Evolutionary conservation across 2,113 vertebrate species (phyloP).

Genomic region (Taurulus bubalis): DNA sequence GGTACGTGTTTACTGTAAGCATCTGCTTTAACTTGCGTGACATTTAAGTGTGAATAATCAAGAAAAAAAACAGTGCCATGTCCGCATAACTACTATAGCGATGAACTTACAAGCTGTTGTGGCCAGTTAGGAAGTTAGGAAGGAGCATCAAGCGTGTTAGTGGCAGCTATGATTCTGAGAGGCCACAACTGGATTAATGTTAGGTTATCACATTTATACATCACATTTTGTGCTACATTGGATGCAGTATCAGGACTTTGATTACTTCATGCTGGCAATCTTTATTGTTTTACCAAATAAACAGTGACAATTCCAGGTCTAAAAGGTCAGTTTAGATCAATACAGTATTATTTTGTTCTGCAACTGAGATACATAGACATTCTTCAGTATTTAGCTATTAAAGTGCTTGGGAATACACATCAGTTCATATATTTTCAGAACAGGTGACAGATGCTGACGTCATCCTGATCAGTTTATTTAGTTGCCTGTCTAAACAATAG

Average conservation of each 20-base stretch:
- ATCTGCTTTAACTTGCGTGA: neutral
- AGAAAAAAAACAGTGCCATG: neutral
- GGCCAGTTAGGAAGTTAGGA: neutral
- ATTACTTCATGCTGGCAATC: neutral
- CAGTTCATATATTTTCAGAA: neutral
- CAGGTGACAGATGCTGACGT: conserved; percentile 3
- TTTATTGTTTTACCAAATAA: neutral
- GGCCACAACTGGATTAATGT: neutral
- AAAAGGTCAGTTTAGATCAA: neutral
- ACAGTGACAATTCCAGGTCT: neutral
- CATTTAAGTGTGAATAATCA: neutral
- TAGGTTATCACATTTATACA: neutral
- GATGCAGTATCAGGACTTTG: neutral
- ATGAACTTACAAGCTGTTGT: neutral
- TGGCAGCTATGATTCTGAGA: neutral
- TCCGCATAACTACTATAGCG: neutral
- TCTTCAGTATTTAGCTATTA: conserved; percentile 5
- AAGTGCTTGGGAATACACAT: neutral
- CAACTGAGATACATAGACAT: neutral
- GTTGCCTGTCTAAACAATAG: conserved; percentile 14
- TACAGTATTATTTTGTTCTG: neutral
- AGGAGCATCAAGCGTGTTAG: neutral
- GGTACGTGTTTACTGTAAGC: neutral
- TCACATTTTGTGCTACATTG: too few species aligned
- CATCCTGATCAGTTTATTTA: neutral